Percentiles rank a stretch among this genome's conserved stretches.
These are phyloP conservation scores for Epistrophella euchroma DNA, from an alignment of 2,888 invertebrate genomes.

Conservation along the genomic window DNA sequence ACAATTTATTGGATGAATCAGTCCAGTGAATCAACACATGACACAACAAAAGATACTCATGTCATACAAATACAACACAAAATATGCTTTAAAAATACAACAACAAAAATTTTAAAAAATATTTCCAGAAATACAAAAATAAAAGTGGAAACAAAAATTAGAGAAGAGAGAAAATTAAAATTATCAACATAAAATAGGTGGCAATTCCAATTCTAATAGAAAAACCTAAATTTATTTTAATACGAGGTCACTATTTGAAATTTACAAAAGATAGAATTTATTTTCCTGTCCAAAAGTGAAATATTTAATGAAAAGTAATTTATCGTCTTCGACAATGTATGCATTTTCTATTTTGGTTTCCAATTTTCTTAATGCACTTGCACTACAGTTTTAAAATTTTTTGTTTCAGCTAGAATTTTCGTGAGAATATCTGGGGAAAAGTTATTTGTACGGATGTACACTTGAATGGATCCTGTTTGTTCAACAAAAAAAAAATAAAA, in stretches of 20 bases:
- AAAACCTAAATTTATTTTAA: neutral
- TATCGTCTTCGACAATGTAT: conserved; percentile 1
- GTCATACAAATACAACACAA: neutral
- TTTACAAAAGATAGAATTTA: neutral
- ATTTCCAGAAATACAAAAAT: neutral
- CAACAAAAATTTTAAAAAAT: neutral
- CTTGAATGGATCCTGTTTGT: conserved; percentile 11
- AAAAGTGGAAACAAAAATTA: no score
- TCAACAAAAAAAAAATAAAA: neutral
- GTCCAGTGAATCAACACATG: conserved; percentile 17
- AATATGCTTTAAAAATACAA: neutral
- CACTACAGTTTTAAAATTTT: neutral
- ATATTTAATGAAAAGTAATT: conserved; percentile 29
- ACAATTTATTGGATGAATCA: conserved; percentile 20
- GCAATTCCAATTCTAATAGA: no score
- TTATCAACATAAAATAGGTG: neutral
- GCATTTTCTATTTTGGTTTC: conserved; percentile 9
- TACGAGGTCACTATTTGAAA: conserved; percentile 10
- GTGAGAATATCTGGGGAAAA: conserved; percentile 5
- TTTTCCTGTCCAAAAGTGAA: conserved; percentile 14
- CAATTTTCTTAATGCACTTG: neutral
- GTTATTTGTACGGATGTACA: conserved; percentile 18
- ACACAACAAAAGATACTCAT: neutral
- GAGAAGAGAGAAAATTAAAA: neutral
- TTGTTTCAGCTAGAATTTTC: conserved; percentile 17